Conservation (phyloP, 64 coral and sea anemone species). For the Porites australiensis region DNA sequence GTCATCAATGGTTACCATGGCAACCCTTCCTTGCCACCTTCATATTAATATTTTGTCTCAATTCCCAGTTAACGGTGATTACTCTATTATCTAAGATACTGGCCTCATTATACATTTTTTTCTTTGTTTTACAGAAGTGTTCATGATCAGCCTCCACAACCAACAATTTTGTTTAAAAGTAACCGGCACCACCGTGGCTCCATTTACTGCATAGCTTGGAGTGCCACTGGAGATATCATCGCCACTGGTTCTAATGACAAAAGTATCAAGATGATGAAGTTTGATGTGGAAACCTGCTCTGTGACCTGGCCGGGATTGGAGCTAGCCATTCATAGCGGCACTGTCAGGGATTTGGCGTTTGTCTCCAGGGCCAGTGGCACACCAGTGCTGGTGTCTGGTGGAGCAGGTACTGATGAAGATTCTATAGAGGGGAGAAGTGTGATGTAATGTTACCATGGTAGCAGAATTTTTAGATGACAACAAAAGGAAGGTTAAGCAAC, state of each 20-base stretch:
- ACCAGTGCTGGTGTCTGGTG: conserved; percentile 91
- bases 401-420: conserved; percentile 65
- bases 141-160: conserved; percentile 67
- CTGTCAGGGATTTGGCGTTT: conserved; percentile 92
- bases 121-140: conserved; percentile 33
- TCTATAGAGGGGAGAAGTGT: too few species aligned
- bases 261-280: conserved; percentile 85
- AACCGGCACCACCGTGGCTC: conserved; percentile 94
- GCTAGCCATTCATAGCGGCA: conserved; percentile 85
- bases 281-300: conserved; percentile 86
- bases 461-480: too few species aligned
- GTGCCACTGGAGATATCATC: conserved; percentile 71
- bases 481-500: too few species aligned
- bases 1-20: too few species aligned
- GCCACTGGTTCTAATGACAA: conserved; percentile 99
- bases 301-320: conserved; percentile 83
- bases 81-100: too few species aligned
- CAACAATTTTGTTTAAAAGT: conserved; percentile 85
- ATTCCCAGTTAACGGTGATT: too few species aligned
- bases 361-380: conserved; percentile 83
- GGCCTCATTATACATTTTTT: background rate
- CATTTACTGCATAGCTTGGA: conserved; percentile 98
- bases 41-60: too few species aligned
- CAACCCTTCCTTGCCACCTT: too few species aligned
- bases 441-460: too few species aligned